These are phyloP conservation scores for Mantis religiosa DNA, from an alignment of 2,888 invertebrate genomes.

Conservation along the genomic window DNA sequence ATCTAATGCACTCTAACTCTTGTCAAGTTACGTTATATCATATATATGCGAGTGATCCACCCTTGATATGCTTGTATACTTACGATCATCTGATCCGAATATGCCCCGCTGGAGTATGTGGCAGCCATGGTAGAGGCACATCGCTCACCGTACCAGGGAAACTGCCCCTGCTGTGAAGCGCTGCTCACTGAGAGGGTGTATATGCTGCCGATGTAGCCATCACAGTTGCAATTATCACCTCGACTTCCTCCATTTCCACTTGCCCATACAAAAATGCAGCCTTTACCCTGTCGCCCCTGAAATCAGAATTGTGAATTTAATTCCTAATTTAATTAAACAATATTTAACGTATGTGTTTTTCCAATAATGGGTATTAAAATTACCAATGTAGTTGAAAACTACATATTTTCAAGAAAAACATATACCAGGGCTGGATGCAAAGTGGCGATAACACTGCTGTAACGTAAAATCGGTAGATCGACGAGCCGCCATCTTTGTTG, in stretches of 20 bases:
- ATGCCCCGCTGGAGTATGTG: constrained; percentile 84
- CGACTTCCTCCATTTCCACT: constrained; percentile 84
- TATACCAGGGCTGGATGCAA: too few species aligned
- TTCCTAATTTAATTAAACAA: too few species aligned
- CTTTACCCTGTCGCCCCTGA: constrained; percentile 68
- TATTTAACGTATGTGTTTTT: too few species aligned
- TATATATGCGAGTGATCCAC: too few species aligned
- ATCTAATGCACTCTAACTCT: too few species aligned
- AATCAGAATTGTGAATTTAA: background rate
- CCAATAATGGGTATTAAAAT: too few species aligned
- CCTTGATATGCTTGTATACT: constrained; percentile 39
- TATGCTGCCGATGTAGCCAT: constrained; percentile 80
- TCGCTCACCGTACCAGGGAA: constrained; percentile 88
- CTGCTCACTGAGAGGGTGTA: constrained; percentile 86
- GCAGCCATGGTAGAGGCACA: constrained; percentile 85
- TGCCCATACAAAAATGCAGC: constrained; percentile 87
- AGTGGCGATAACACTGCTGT: too few species aligned
- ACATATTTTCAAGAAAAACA: too few species aligned
- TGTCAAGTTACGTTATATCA: too few species aligned
- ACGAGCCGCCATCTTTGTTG: too few species aligned
- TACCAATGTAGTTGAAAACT: too few species aligned
- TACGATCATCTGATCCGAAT: constrained; percentile 83
- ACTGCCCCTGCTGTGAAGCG: constrained; percentile 73
- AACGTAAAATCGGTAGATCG: too few species aligned
- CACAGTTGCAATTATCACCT: constrained; percentile 86